Percentiles rank a stretch among this genome's conserved stretches.
phyloP scores from a whole-genome alignment of 2,888 invertebrate species.

The Catocala nupta region DNA sequence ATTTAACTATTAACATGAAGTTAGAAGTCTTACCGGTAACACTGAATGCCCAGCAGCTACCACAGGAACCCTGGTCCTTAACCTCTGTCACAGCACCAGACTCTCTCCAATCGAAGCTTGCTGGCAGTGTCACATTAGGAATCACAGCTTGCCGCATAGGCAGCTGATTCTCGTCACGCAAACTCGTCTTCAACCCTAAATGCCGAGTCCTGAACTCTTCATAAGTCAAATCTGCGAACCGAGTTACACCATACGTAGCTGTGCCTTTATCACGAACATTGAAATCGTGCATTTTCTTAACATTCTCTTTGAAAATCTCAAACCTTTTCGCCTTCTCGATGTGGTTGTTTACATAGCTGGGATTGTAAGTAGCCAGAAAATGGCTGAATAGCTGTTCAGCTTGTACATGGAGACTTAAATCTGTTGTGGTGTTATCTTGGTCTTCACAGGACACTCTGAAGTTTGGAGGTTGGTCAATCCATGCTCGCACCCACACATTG shows the following conservation, averaged over 20 bases:
- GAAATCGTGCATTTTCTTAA: constrained; percentile 90
- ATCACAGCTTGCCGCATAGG: constrained; percentile 89
- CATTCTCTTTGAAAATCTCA: constrained; percentile 92
- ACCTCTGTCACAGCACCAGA: constrained; percentile 94
- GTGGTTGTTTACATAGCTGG: constrained; percentile 85
- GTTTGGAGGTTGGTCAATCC: constrained; percentile 73
- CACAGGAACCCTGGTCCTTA: constrained; percentile 96
- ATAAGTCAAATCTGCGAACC: constrained; percentile 94
- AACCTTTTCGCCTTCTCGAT: constrained; percentile 90
- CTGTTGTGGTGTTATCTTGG: constrained; percentile 62
- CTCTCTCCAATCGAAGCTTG: constrained; percentile 95
- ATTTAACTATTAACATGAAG: too few species aligned
- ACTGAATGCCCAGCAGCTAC: constrained; percentile 99
- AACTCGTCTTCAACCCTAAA: constrained; percentile 87
- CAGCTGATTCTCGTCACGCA: constrained; percentile 85
- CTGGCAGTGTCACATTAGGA: constrained; percentile 89
- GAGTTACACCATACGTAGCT: constrained; percentile 94
- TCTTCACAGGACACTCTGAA: constrained; percentile 76
- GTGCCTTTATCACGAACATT: constrained; percentile 94
- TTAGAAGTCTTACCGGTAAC: constrained; percentile 91
- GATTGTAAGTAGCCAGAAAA: constrained; percentile 87
- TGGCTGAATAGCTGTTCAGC: constrained; percentile 82
- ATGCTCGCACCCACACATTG: constrained; percentile 78
- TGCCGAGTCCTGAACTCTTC: constrained; percentile 89
- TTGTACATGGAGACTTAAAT: constrained; percentile 69